A percentile compares a stretch with the other conserved stretches of the same genome.
These are phyloP conservation scores for Arvicanthis niloticus DNA, from an alignment of 2,113 vertebrate species.

Conservation along the genomic window DNA sequence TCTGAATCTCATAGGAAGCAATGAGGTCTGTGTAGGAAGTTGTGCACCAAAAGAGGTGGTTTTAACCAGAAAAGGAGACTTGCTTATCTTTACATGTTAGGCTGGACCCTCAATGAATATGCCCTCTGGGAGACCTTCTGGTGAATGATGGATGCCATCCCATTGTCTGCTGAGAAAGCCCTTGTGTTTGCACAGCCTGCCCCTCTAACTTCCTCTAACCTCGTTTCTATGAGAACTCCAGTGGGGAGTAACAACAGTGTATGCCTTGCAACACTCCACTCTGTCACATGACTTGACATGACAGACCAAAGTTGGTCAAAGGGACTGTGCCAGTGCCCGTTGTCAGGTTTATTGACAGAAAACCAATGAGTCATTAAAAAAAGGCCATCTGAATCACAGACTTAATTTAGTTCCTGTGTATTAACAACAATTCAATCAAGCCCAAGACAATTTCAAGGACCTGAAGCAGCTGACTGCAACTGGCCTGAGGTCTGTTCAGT, in stretches of 20 bases:
- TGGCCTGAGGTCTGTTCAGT: constrained; percentile 38
- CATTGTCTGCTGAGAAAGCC: not conserved
- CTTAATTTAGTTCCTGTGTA: constrained; percentile 75
- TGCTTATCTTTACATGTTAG: not conserved
- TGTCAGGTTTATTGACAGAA: constrained; percentile 72
- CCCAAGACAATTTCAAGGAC: constrained; percentile 18
- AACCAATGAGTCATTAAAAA: constrained; percentile 65
- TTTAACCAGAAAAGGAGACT: constrained; percentile 18
- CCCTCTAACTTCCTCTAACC: constrained; percentile 52
- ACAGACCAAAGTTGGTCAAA: not conserved
- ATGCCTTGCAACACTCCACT: not conserved
- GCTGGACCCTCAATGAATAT: not conserved
- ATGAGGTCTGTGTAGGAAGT: not conserved
- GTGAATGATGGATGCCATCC: not conserved
- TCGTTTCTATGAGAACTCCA: constrained; percentile 29
- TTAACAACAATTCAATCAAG: constrained; percentile 71
- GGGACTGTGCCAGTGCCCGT: constrained; percentile 27
- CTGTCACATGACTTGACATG: constrained; percentile 12
- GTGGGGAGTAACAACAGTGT: not conserved
- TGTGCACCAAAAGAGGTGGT: not conserved
- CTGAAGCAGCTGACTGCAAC: not conserved
- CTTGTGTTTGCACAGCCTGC: not conserved
- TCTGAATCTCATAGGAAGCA: not conserved
- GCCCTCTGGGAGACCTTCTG: not conserved
- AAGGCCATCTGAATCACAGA: constrained; percentile 66